Conservation (phyloP, 2,113 vertebrate species). For the Meleagris gallopavo region DNA sequence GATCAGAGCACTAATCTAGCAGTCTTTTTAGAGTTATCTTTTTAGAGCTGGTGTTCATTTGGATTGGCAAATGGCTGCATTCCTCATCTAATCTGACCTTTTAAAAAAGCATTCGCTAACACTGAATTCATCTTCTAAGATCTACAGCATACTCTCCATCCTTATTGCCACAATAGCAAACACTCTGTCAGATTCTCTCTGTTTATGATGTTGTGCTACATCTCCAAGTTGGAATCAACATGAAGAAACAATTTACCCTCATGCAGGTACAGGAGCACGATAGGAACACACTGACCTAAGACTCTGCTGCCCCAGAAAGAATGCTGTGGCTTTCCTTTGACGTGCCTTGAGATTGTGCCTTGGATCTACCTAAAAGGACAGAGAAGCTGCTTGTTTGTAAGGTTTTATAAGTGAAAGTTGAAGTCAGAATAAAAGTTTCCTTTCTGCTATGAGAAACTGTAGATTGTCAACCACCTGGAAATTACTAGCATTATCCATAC, state of each 20-base stretch:
- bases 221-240: not conserved
- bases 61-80: constrained; percentile 45
- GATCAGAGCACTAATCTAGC: constrained; percentile 8
- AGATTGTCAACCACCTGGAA: not conserved
- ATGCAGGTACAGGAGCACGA: fast-evolving
- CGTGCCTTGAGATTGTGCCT: not conserved
- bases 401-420: not conserved
- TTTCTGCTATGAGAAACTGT: not conserved
- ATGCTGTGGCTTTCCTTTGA: not conserved
- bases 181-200: not conserved
- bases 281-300: not conserved
- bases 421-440: not conserved
- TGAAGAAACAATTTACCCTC: not conserved
- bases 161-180: not conserved
- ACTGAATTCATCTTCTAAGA: constrained; percentile 23
- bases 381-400: not conserved
- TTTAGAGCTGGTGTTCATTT: constrained; percentile 34
- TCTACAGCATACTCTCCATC: not conserved
- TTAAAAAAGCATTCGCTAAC: constrained; percentile 38
- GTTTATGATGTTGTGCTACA: fast-evolving
- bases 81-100: constrained; percentile 60
- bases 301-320: not conserved
- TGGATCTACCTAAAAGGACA: not conserved
- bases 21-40: not conserved
- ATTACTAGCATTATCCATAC: not conserved